Percentiles rank a stretch among this genome's conserved stretches.
Conservation (phyloP, 2,797 vertebrate species). For the Tokudaia muenninki region DNA sequence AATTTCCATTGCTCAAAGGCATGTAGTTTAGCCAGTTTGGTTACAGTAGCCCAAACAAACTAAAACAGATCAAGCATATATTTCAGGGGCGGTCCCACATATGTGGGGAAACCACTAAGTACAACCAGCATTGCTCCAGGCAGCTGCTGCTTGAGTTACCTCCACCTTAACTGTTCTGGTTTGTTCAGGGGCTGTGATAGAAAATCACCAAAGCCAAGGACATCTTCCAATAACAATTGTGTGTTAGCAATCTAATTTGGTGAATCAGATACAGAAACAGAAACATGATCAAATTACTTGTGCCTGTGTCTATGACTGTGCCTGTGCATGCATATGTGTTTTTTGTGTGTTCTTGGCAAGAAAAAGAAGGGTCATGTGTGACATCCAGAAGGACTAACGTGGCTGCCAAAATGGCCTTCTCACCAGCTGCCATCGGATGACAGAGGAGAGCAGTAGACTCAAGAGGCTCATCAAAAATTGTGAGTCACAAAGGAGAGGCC, state of each 20-base stretch:
- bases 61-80: neutral
- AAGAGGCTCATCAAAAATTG: constrained; percentile 61
- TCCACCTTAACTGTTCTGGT: constrained; percentile 37
- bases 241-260: constrained; percentile 78
- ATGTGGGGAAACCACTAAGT: neutral
- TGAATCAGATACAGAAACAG: constrained; percentile 51
- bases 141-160: neutral
- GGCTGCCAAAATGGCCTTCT: constrained; percentile 66
- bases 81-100: neutral
- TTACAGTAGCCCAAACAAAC: neutral
- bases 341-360: constrained; percentile 38
- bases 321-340: constrained; percentile 9
- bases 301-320: neutral
- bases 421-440: constrained; percentile 45
- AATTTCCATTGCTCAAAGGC: neutral
- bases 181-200: constrained; percentile 42
- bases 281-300: constrained; percentile 71
- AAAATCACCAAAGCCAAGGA: constrained; percentile 64
- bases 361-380: constrained; percentile 28
- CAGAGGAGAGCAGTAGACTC: neutral
- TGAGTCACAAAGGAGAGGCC: constrained; percentile 33
- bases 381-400: constrained; percentile 70
- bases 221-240: constrained; percentile 68
- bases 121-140: neutral
- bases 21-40: neutral